These are phyloP conservation scores for Albula goreensis DNA, from an alignment of 2,113 vertebrate species.

Conservation along the genomic window DNA sequence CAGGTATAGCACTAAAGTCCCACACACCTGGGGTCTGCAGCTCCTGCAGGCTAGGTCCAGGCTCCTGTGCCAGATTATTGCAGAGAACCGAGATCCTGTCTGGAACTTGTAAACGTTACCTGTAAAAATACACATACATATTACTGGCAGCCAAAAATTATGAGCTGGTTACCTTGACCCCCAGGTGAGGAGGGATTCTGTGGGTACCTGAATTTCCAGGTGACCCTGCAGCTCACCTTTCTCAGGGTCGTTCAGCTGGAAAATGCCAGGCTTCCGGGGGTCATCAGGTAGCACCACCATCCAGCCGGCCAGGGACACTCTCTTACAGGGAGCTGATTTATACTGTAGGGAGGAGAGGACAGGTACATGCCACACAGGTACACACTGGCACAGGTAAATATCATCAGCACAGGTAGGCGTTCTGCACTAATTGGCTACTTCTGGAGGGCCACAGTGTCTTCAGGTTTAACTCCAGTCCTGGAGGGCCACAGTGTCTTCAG, in stretches of 20 bases:
- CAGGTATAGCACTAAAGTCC: not conserved
- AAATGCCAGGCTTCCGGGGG: constrained; percentile 88
- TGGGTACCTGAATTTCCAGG: not conserved
- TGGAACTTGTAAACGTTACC: constrained; percentile 99
- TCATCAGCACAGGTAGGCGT: too few species aligned
- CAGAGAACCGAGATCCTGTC: constrained; percentile 90
- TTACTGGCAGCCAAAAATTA: too few species aligned
- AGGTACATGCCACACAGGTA: not conserved
- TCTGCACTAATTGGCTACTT: too few species aligned
- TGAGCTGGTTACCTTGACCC: too few species aligned
- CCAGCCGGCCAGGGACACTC: constrained; percentile 86
- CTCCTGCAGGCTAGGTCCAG: constrained; percentile 90
- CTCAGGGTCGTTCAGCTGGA: constrained; percentile 93
- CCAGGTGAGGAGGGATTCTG: too few species aligned
- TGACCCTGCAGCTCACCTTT: constrained; percentile 74
- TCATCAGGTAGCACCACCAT: constrained; percentile 91
- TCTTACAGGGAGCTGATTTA: constrained; percentile 89
- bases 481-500: too few species aligned
- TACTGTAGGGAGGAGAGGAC: constrained; percentile 68
- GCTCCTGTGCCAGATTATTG: constrained; percentile 95
- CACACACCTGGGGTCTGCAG: constrained; percentile 83
- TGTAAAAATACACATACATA: constrained; percentile 43
- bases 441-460: too few species aligned
- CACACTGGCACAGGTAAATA: too few species aligned
- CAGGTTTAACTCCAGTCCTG: too few species aligned